These are phyloP conservation scores for Oreochromis niloticus DNA, from an alignment of 2,113 vertebrate genomes.

Conservation along the genomic window DNA sequence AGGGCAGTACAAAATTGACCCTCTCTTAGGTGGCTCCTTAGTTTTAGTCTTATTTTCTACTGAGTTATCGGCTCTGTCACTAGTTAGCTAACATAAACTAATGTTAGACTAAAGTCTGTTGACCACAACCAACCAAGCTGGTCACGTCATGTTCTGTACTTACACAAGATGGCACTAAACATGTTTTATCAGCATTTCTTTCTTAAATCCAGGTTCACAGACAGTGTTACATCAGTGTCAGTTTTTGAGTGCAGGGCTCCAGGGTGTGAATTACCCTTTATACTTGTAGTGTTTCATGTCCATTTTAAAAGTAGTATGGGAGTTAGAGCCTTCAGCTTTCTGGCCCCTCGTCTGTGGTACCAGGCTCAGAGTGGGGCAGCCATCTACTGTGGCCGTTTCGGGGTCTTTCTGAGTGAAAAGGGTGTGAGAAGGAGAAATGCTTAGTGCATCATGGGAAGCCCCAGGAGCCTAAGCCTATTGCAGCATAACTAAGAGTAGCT, in stretches of 20 bases:
- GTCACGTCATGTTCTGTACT: background rate
- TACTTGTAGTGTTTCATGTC: background rate
- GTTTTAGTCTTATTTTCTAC: no score
- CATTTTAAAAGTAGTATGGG: background rate
- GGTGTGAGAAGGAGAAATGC: background rate
- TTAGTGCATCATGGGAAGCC: background rate
- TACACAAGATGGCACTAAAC: background rate
- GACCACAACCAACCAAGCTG: background rate
- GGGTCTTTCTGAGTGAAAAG: background rate
- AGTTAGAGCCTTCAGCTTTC: background rate
- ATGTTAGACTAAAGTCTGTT: background rate
- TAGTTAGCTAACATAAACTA: background rate
- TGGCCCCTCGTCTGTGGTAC: background rate
- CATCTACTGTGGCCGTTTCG: fast-evolving
- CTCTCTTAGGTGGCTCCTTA: background rate
- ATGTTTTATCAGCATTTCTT: background rate
- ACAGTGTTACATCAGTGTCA: background rate
- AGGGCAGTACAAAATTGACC: background rate
- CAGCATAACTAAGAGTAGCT: background rate
- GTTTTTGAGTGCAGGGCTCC: background rate
- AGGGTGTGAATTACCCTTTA: background rate
- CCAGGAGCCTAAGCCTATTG: background rate
- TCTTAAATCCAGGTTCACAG: background rate
- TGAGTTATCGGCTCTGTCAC: background rate
- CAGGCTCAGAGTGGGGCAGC: background rate